phyloP scores from a whole-genome alignment of 1,140 invertebrate genomes.

The Drosophila nannoptera region DNA sequence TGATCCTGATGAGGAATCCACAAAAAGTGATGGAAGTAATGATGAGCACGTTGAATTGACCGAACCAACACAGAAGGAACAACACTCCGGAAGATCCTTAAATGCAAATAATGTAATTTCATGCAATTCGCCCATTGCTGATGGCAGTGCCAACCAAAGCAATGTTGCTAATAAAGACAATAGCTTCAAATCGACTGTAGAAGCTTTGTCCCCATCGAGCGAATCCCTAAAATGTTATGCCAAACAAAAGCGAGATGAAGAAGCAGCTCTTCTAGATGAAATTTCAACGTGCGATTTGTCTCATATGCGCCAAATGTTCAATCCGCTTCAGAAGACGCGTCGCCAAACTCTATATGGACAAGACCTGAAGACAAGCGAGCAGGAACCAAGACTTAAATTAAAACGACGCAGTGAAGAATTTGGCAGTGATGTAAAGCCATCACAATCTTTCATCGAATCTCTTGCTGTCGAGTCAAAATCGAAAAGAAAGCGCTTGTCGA shows the following conservation, averaged over 20 bases:
- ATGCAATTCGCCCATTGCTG: too few species aligned
- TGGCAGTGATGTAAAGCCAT: conserved; percentile 58
- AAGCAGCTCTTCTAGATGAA: conserved; percentile 41
- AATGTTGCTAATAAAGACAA: too few species aligned
- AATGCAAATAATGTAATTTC: too few species aligned
- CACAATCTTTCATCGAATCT: conserved; percentile 68
- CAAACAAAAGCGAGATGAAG: conserved; percentile 35
- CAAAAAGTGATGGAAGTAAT: neutral
- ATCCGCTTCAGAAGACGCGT: conserved; percentile 64
- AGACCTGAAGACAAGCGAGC: conserved; percentile 10
- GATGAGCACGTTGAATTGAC: neutral
- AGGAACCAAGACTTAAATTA: conserved; percentile 53
- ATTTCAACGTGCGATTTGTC: conserved; percentile 48
- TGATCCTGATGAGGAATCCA: conserved; percentile 21
- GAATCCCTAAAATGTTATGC: conserved; percentile 21
- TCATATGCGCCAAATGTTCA: conserved; percentile 60
- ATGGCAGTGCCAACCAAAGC: too few species aligned
- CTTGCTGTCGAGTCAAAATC: conserved; percentile 37
- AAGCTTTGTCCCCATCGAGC: neutral
- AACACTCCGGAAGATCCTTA: too few species aligned
- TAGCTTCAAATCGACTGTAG: too few species aligned
- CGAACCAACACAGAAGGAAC: neutral
- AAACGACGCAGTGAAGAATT: conserved; percentile 56
- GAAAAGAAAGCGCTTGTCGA: conserved; percentile 56
- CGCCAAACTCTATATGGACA: conserved; percentile 52